A percentile compares a stretch with the other conserved stretches of the same genome.
Conservation (phyloP, 1,140 invertebrate species). For the Cardiocondyla obscurior region DNA sequence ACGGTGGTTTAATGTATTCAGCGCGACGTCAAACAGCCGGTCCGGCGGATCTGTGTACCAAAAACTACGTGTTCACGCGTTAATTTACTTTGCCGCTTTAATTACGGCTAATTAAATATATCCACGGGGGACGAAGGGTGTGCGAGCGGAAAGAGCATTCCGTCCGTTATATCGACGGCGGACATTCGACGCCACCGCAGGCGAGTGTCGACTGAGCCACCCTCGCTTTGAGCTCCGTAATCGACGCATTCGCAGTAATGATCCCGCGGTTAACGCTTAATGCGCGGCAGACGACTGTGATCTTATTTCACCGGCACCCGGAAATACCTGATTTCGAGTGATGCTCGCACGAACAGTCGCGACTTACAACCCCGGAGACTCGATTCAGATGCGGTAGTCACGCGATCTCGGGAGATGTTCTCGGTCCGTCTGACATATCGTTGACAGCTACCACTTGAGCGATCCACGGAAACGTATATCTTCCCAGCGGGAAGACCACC, state of each 20-base stretch:
- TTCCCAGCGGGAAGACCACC: neutral
- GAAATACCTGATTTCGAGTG: neutral
- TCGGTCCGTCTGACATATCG: neutral
- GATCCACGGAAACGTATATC: neutral
- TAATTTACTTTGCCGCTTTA: conserved; percentile 33
- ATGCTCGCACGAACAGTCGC: neutral
- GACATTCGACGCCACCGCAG: conserved; percentile 8
- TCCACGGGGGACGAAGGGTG: neutral
- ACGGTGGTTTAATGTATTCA: neutral
- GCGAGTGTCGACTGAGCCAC: conserved; percentile 29
- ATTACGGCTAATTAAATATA: conserved; percentile 39
- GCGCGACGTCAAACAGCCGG: neutral
- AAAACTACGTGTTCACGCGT: neutral
- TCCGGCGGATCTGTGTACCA: neutral
- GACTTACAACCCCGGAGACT: neutral
- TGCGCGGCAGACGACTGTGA: conserved; percentile 3
- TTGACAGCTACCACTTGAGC: neutral
- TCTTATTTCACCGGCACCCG: neutral
- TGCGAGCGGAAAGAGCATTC: conserved; percentile 1
- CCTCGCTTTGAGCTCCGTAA: conserved; percentile 39
- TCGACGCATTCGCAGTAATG: conserved; percentile 43
- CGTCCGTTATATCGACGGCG: conserved; percentile 2
- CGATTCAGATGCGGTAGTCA: neutral
- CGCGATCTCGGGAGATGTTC: neutral
- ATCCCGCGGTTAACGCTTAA: conserved; percentile 41